Evolutionary conservation across 2,888 invertebrate genomes (phyloP), one percentile per base, ranked within the genome.

Genomic region (Cataglyphis rosenhaueri): DNA sequence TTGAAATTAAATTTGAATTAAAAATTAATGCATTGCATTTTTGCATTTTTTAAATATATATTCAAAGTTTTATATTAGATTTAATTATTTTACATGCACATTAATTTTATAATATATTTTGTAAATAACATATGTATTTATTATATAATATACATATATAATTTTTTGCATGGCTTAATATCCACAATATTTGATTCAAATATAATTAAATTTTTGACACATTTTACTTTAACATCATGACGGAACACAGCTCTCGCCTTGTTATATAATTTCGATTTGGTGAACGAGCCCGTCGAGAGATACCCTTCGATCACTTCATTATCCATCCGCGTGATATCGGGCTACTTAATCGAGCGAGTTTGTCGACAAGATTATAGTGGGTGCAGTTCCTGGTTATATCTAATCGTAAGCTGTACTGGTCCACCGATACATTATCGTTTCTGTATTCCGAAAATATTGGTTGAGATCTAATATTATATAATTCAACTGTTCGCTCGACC

Each of bases 281-380:
- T 59, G 59, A 84, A 76, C 83, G 65, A 65, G 79, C 86, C 35
- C 82, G 61, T 18, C 62, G 81, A 62, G 86, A 66, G 71, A 59
- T 32, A 41, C 83, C 84, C 85, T 76, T 85, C 85, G 84, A 87
- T 84, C 89, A 84, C 84, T 89, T 90, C 84, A 90, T 89, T 90
- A 90, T 85, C 84, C 85, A 74, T 57, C 62, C 73, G 25, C 64
- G 75, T 83, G 84, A 85, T 89, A 87, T 84, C 83, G 73, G 70
- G 79, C 83, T 82, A 85, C 87, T 89, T 87, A 88, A 86, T 90
- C 73, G 87, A 81, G n/a, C 68, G 84, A 90, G 89, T 89, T 89
- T 84, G 89, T 83, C 87, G 85, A 86, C 84, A 64, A 86, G 90
- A 89, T 89, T 90, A 88, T 87, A 66, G 84, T 82, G 79, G 70